phyloP scores from a whole-genome alignment of 2,888 invertebrate genomes.

The Folsomia candida region DNA sequence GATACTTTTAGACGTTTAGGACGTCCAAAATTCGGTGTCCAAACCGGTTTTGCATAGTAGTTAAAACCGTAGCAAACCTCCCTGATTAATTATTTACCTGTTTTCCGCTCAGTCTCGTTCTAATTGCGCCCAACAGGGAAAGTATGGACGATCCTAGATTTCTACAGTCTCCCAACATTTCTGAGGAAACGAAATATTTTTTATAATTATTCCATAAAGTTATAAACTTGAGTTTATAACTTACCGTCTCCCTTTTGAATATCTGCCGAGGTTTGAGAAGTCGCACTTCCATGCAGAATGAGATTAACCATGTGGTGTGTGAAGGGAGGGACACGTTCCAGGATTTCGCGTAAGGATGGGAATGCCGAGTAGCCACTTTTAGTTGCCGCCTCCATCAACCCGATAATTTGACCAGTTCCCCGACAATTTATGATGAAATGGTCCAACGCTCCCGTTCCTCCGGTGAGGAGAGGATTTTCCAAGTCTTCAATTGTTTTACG shows the following conservation, averaged over 20 bases:
- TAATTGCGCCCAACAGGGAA: slow-evolving; percentile 33
- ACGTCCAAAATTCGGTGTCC: too few relatives aligned
- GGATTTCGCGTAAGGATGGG: slow-evolving; percentile 52
- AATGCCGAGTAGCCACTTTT: slow-evolving; percentile 37
- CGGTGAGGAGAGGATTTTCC: slow-evolving; percentile 61
- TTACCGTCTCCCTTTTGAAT: slow-evolving; percentile 57
- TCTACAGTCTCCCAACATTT: slow-evolving; percentile 43
- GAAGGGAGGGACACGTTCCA: slow-evolving; percentile 58
- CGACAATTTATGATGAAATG: slow-evolving; percentile 45
- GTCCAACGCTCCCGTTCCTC: slow-evolving; percentile 52
- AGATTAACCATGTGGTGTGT: slow-evolving; percentile 63
- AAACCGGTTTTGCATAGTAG: too few relatives aligned
- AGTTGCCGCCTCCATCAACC: slow-evolving; percentile 35
- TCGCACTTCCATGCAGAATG: slow-evolving; percentile 71
- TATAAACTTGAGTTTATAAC: slow-evolving; percentile 19
- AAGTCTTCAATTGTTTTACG: slow-evolving; percentile 61
- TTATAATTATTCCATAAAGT: slow-evolving; percentile 1
- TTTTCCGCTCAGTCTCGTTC: slow-evolving; percentile 24
- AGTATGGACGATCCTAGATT: slow-evolving; percentile 40
- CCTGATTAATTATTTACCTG: slow-evolving; percentile 28
- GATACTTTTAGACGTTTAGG: too few relatives aligned
- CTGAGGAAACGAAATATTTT: too few relatives aligned
- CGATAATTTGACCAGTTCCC: slow-evolving; percentile 31
- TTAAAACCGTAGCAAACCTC: too few relatives aligned
- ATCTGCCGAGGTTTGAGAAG: slow-evolving; percentile 70